A percentile compares a stretch with the other conserved stretches of the same genome.
Evolutionary conservation across 2,797 vertebrate species (phyloP).

Genomic region (Parambassis ranga): DNA sequence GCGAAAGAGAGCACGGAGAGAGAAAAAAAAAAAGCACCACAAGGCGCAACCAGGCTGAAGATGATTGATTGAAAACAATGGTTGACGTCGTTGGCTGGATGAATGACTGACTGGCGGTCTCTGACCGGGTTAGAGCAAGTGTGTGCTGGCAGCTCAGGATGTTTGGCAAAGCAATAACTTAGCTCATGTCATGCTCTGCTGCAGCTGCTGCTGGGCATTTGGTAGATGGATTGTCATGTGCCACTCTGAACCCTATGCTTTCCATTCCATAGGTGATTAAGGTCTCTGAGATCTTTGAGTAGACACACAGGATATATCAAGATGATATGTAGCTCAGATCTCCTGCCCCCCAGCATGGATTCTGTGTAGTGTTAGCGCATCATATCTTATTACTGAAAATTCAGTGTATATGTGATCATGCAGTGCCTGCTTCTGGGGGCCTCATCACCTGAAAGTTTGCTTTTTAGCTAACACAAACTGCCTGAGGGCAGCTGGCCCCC

Average conservation of each 20-base stretch:
- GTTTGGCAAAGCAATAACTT: slow-evolving; percentile 15
- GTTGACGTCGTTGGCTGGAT: slow-evolving; percentile 31
- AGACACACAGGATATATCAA: slow-evolving; percentile 24
- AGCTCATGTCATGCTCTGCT: slow-evolving; percentile 21
- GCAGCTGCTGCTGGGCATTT: slow-evolving; percentile 31
- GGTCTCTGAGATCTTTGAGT: slow-evolving; percentile 8
- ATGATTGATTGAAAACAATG: slow-evolving; percentile 56
- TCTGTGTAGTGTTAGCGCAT: slow-evolving; percentile 30
- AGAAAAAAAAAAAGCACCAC: not conserved
- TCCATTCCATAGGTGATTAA: slow-evolving; percentile 34
- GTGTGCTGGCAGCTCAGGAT: slow-evolving; percentile 32
- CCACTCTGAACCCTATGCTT: slow-evolving; percentile 43
- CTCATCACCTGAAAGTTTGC: slow-evolving; percentile 39
- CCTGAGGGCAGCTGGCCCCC: slow-evolving; percentile 40
- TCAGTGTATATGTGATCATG: slow-evolving; percentile 33
- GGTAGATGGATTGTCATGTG: slow-evolving; percentile 42
- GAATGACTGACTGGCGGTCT: slow-evolving; percentile 29
- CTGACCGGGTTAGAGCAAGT: slow-evolving; percentile 28
- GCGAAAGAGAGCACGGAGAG: not conserved
- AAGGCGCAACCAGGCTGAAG: slow-evolving; percentile 32
- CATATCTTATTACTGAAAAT: slow-evolving; percentile 25
- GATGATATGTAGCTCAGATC: slow-evolving; percentile 12
- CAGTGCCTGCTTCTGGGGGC: slow-evolving; percentile 38
- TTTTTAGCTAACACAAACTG: slow-evolving; percentile 20
- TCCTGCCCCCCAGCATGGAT: not conserved